Conservation (phyloP, 2,113 vertebrate species). For the Burhinus bistriatus region DNA sequence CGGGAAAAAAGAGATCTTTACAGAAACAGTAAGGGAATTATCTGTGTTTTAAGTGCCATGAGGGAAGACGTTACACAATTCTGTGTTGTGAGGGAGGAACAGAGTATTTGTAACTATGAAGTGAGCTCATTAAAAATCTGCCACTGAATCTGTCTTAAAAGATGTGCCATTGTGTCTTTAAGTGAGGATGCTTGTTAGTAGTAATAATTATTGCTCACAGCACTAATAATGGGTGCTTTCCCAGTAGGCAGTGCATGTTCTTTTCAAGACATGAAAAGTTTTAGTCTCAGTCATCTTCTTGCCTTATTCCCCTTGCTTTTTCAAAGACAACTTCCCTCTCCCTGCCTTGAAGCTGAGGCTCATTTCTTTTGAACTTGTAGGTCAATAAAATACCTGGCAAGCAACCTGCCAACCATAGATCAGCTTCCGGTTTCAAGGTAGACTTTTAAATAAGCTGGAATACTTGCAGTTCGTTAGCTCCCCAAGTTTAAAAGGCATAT, state of each 20-base stretch:
- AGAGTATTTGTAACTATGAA: neutral
- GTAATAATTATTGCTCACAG: neutral
- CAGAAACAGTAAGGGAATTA: neutral
- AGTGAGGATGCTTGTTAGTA: neutral
- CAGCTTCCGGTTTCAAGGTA: neutral
- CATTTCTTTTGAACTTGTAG: neutral
- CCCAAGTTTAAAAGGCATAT: neutral
- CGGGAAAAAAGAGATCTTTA: neutral
- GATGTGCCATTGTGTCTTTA: neutral
- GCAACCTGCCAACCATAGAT: neutral
- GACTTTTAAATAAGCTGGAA: neutral
- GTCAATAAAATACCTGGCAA: neutral
- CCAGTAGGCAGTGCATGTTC: neutral
- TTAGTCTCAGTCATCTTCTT: neutral
- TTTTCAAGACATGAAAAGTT: neutral
- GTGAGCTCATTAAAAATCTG: constrained; percentile 38
- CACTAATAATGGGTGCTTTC: constrained; percentile 5
- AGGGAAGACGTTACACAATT: neutral
- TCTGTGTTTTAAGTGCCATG: neutral
- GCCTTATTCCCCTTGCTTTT: neutral
- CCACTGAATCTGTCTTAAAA: neutral
- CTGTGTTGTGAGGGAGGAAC: neutral
- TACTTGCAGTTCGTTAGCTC: neutral
- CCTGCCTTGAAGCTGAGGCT: neutral
- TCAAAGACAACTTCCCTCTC: neutral